A percentile compares a stretch with the other conserved stretches of the same genome.
These are phyloP conservation scores for Chloroceryle amazona DNA, from an alignment of 2,797 vertebrate species.

Conservation along the genomic window DNA sequence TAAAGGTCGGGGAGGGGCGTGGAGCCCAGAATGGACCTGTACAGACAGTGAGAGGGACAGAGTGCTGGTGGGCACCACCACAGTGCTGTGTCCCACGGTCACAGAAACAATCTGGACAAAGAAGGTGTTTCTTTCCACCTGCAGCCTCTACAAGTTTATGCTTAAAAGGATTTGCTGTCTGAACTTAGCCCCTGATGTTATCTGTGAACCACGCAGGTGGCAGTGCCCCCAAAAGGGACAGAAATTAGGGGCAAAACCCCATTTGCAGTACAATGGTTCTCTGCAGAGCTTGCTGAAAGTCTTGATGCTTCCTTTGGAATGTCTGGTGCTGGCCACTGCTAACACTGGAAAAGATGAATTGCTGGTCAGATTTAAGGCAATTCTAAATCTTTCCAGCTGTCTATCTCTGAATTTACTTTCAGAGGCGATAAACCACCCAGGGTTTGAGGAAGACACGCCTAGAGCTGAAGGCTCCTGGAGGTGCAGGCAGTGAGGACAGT, in stretches of 20 bases:
- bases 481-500: neutral
- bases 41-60: neutral
- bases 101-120: neutral
- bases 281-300: neutral
- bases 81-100: neutral
- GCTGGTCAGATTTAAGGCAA: neutral
- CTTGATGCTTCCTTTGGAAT: neutral
- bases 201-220: neutral
- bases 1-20: neutral
- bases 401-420: neutral
- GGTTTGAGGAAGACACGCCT: neutral
- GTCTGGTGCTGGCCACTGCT: neutral
- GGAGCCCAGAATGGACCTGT: neutral
- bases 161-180: neutral
- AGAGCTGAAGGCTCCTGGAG: neutral
- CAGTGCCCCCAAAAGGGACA: neutral
- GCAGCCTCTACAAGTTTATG: accelerated
- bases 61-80: neutral
- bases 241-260: neutral
- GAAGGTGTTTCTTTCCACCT: neutral
- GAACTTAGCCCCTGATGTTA: neutral
- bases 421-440: neutral
- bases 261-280: neutral
- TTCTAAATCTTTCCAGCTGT: neutral
- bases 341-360: neutral